Evolutionary conservation across 2,113 vertebrate species (phyloP).

Genomic region (Isurus oxyrinchus): DNA sequence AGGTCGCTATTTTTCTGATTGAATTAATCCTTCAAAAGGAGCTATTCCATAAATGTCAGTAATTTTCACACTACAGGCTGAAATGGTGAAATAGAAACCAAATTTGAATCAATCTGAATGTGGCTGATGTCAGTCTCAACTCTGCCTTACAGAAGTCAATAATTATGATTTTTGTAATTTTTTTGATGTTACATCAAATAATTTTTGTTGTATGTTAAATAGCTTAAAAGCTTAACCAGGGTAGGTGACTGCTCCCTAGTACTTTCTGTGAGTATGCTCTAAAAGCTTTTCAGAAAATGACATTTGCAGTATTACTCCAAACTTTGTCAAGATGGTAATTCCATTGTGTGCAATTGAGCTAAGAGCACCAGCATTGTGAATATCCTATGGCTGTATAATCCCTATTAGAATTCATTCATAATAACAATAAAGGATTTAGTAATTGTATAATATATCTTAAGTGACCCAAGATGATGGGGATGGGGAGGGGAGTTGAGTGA

Average conservation of each 20-base stretch:
- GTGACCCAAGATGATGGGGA: background rate
- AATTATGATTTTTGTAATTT: background rate
- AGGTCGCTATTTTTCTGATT: slow-evolving; percentile 22
- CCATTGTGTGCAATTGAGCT: background rate
- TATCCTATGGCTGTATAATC: background rate
- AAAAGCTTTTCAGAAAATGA: background rate
- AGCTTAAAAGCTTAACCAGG: background rate
- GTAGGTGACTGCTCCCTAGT: background rate
- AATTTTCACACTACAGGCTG: background rate
- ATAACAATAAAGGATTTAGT: background rate
- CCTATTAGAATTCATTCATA: background rate
- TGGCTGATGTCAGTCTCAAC: background rate
- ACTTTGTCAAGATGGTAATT: background rate
- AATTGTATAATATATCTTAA: background rate
- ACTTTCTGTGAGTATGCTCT: background rate
- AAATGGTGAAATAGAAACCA: background rate
- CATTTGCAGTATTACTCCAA: background rate
- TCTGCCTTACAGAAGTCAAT: background rate
- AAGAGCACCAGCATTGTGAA: background rate
- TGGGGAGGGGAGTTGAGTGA: background rate
- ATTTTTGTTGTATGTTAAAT: background rate
- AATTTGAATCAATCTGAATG: background rate
- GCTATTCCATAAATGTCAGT: background rate
- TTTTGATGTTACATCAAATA: background rate
- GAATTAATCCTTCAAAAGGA: slow-evolving; percentile 14